Percentiles rank a stretch among this genome's conserved stretches.
phyloP scores from a whole-genome alignment of 2,888 invertebrate genomes.

The Rhagonycha fulva region DNA sequence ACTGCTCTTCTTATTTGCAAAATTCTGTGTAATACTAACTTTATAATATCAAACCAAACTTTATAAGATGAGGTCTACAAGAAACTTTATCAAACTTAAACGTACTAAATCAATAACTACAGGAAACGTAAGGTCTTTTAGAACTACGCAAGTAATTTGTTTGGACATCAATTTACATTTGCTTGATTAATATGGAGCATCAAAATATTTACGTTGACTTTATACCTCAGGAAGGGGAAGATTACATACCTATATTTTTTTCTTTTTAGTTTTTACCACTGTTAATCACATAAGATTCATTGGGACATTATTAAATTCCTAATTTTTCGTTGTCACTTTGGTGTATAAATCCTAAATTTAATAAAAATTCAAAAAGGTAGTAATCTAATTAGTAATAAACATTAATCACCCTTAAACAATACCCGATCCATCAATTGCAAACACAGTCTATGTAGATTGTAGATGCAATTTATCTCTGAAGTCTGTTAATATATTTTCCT shows the following conservation, averaged over 20 bases:
- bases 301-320: background rate
- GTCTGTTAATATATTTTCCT: background rate
- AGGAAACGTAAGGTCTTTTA: background rate
- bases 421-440: background rate
- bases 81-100: background rate
- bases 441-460: background rate
- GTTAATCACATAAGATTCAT: background rate
- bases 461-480: background rate
- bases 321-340: background rate
- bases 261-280: background rate
- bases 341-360: background rate
- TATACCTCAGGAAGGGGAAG: background rate
- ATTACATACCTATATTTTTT: too few relatives aligned
- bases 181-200: background rate
- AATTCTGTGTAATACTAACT: background rate
- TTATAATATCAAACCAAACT: background rate
- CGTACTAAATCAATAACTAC: background rate
- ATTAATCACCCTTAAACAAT: background rate
- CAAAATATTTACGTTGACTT: background rate
- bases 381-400: background rate
- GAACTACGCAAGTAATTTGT: background rate
- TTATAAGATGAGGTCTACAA: background rate
- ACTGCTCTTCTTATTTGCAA: background rate
- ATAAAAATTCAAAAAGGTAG: background rate
- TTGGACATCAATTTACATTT: background rate